These are phyloP conservation scores for Epinephelus cyanopodus DNA, from an alignment of 2,113 vertebrate species.

Conservation along the genomic window DNA sequence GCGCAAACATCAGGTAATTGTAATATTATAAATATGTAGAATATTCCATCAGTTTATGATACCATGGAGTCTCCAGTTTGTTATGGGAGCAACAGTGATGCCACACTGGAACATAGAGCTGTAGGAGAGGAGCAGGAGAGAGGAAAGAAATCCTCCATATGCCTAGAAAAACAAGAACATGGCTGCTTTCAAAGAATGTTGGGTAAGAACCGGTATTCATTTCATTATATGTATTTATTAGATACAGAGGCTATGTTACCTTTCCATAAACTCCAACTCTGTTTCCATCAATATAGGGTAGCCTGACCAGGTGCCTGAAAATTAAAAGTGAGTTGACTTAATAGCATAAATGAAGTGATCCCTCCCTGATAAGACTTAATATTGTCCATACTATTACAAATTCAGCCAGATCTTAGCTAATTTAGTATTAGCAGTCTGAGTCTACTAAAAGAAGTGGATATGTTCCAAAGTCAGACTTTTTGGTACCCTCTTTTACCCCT, in stretches of 20 bases:
- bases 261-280: slow-evolving; percentile 83
- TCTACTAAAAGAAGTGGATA: not conserved
- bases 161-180: slow-evolving; percentile 63
- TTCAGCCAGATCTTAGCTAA: not conserved
- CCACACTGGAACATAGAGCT: slow-evolving; percentile 77
- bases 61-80: slow-evolving; percentile 84
- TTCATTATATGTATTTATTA: not conserved
- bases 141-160: slow-evolving; percentile 82
- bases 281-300: slow-evolving; percentile 75
- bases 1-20: not conserved
- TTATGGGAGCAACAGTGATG: slow-evolving; percentile 79
- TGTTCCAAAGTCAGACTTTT: not conserved
- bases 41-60: not conserved
- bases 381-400: not conserved
- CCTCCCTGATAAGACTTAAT: not conserved
- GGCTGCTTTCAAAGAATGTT: not conserved
- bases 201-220: not conserved
- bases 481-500: no score
- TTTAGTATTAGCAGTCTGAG: not conserved
- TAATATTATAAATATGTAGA: not conserved
- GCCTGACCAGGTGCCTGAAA: slow-evolving; percentile 72
- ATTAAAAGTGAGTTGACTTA: not conserved
- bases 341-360: not conserved
- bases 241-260: slow-evolving; percentile 52
- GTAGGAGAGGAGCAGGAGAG: slow-evolving; percentile 78